Evolutionary conservation across 2,888 invertebrate genomes (phyloP), one percentile per base, ranked within the genome.

Genomic region (Thera obeliscata): DNA sequence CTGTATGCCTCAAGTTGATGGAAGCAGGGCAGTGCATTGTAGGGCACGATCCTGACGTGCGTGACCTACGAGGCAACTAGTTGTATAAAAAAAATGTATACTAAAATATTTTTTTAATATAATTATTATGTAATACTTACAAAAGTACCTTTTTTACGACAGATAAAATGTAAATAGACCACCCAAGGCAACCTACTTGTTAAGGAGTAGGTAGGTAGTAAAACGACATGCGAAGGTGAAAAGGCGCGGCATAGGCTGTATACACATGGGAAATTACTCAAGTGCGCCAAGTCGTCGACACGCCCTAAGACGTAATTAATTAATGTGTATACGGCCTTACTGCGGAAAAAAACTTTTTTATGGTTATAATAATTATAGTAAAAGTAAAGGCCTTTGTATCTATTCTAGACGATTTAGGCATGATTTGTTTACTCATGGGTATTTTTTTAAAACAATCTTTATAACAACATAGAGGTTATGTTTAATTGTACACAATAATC

Each of bases 231-330:
- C 71, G 76, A 76, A 79, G 78, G 80, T 78, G 79, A 83, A 87
- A 87, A 89, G 89, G 89, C 80, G 87, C 83, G 87, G 85, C 82
- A 77, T 87, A 89, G 85, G 86, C 86, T 74, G 77, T 78, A 82
- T 80, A 73, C 90, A 84, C 89, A 79, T 81, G 92, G 92, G 92
- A 93, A 93, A 92, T 93, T 87, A 90, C 77, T 80, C 72, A 87
- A 92, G 87, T 90, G 88, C 81, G 81, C 79, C 69, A 66, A 70
- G 85, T 85, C 83, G 83, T 56, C 38, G 12, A 43, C 56, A 38
- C 89, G 78, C 90, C 89, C 89, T 89, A 92, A 92, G 92, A 91
- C 87, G 73, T 86, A 88, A 90, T 91, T 89, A 89, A 90, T 91
- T 88, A 88, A 87, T 79, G 80, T 76, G 74, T 70, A 71, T 22